phyloP scores from a whole-genome alignment of 30 jellyfish, hydroid and myxozoan species.

The Hydractinia echinata region DNA sequence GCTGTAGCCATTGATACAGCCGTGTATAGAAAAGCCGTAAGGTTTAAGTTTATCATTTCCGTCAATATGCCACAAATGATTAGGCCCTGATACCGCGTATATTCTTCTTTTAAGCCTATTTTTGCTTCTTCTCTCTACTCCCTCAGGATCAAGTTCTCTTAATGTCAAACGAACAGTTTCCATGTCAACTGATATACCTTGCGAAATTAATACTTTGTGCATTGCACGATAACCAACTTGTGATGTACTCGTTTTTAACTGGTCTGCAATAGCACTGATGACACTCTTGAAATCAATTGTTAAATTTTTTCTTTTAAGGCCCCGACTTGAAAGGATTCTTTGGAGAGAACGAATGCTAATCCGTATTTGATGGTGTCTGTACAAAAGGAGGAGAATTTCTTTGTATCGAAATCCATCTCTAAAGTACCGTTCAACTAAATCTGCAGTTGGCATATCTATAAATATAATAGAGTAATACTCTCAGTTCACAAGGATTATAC shows the following conservation, averaged over 20 bases:
- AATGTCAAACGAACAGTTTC: constrained; percentile 14
- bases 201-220: too few species aligned
- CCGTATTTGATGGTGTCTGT: background rate
- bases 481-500: too few species aligned
- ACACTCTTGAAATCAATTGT: too few species aligned
- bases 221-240: too few species aligned
- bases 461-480: too few species aligned
- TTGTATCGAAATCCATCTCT: background rate
- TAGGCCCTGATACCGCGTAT: constrained; percentile 36
- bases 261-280: too few species aligned
- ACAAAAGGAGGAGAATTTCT: background rate
- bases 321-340: background rate
- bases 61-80: constrained; percentile 46
- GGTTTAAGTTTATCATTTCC: constrained; percentile 43
- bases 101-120: constrained; percentile 38
- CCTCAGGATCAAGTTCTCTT: constrained; percentile 50
- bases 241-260: too few species aligned
- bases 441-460: background rate
- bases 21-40: constrained; percentile 40
- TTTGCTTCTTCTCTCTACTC: constrained; percentile 23
- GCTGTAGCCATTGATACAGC: constrained; percentile 50
- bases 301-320: background rate
- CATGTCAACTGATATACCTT: background rate
- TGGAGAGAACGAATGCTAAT: constrained; percentile 8
- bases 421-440: constrained; percentile 1